Evolutionary conservation across 2,888 invertebrate species (phyloP), one percentile per base, ranked within the genome.

Genomic region (Cantharis nigra): DNA sequence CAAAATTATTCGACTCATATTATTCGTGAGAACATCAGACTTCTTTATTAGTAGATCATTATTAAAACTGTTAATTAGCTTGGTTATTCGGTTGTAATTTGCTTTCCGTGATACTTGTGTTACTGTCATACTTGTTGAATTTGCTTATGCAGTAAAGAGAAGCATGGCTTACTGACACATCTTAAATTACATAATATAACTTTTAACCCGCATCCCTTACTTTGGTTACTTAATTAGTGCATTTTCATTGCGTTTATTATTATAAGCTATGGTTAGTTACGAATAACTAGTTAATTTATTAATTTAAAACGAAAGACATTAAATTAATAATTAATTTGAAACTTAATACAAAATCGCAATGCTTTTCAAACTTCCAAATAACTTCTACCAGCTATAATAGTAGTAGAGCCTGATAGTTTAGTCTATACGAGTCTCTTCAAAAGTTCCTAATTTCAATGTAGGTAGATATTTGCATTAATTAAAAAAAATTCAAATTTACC

Each of bases 41-140:
- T 86, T 83, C 85, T 87, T 87, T 87, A 87, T 87, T 87, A 86
- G 87, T 85, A 87, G 86, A 87, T 87, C 86, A 87, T 87, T 87
- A 87, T 86, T 86, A 86, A 86, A 87, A 85, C 85, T 85, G 85
- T 86, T 86, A 86, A 86, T 87, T 85, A 85, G 72, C 69, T 28
- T 69, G 70, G 70, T 69, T 16, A 72, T 75, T 70, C 74, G 74
- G 69, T 64, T 70, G 74, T 75, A 75, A 72, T 75, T 75, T 71
- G 23, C 71, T 71, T 69, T 75, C 70, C 73, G 75, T 72, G 65
- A 30, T 67, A 64, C 65, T 65, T 65, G 33, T 74, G 71, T 77
- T 69, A 62, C 74, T 63, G 69, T 74, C 74, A 26, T 16, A 72
- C 78, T 67, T 30, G 28, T 71, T 70, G 28, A 28, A 69, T 62